Percentiles rank a stretch among this genome's conserved stretches.
Conservation (phyloP, 2,113 vertebrate species). For the Copsychus sechellarum region DNA sequence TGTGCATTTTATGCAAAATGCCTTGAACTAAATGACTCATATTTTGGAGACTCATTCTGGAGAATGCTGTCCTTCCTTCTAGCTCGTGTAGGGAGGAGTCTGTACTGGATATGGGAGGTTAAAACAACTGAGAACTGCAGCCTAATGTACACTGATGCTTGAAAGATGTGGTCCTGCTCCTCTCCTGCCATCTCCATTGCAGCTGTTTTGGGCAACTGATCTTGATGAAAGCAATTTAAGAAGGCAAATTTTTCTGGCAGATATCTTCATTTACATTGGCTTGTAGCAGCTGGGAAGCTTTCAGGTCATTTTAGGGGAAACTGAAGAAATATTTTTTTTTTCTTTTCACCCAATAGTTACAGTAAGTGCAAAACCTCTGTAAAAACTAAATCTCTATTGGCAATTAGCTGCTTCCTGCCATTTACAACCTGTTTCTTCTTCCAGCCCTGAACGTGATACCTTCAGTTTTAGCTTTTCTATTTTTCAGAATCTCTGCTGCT, state of each 20-base stretch:
- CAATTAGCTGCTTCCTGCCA: background rate
- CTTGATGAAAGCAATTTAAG: background rate
- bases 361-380: background rate
- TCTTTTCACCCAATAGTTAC: background rate
- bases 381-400: background rate
- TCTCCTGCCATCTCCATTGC: background rate
- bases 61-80: background rate
- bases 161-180: background rate
- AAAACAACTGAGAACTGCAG: background rate
- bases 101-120: background rate
- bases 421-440: background rate
- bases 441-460: background rate
- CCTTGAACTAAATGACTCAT: background rate
- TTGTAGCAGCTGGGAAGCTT: background rate
- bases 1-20: background rate
- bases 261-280: background rate
- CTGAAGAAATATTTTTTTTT: background rate
- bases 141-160: background rate
- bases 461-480: too few species aligned
- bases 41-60: background rate
- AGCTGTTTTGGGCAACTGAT: background rate
- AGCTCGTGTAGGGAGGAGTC: background rate
- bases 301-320: background rate
- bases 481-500: too few species aligned
- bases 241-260: background rate